Evolutionary conservation across 2,888 invertebrate genomes (phyloP), one percentile per base, ranked within the genome.

Genomic region (Sceliomorpha sp.): DNA sequence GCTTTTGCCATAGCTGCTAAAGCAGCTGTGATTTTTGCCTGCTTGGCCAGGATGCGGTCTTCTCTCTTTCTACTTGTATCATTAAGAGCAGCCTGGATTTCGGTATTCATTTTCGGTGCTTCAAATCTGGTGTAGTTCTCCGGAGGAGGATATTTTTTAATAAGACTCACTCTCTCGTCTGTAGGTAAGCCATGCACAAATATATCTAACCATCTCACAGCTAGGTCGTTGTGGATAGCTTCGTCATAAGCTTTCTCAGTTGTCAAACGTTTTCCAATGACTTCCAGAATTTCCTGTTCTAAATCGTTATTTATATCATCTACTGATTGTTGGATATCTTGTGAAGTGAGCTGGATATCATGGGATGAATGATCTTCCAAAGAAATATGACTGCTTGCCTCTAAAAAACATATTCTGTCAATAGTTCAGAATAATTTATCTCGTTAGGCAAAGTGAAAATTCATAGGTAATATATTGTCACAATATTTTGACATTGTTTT

Each of bases 11-110:
- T 13, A 2, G 51, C 44, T 1, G 45, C 31, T 8, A 59, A 14
- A 1, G 53, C 37, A 2, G 58, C 55, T 24, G 63, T 1, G 9
- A 72, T 59, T 24, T 60, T 66, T 2, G 53, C 8, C 17, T 64
- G 62, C n/a, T 72, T 69, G 1, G 44, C 36, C 1, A 59, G 12
- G 9, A 72, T 69, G 0, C 58, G 40, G n/a, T 37, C 47, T 37
- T 59, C 66, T 8, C 63, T 40, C 17, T 53, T 53, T 7, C 26
- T 24, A 6, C 9, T 26, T 4, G 26, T 10, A 0, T 59, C 59
- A 1, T 15, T 7, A 7, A 53, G 7, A 26, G 36, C 10, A 0
- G 20, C 1, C 15, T 45, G 10, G 1, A 58, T 45, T 12, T 56
- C 51, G 0, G 4, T 1, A 29, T 51, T 58, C 0, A 47, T 4